Evolutionary conservation across 2,888 invertebrate species (phyloP).

Genomic region (Pyrrhosoma nymphula): DNA sequence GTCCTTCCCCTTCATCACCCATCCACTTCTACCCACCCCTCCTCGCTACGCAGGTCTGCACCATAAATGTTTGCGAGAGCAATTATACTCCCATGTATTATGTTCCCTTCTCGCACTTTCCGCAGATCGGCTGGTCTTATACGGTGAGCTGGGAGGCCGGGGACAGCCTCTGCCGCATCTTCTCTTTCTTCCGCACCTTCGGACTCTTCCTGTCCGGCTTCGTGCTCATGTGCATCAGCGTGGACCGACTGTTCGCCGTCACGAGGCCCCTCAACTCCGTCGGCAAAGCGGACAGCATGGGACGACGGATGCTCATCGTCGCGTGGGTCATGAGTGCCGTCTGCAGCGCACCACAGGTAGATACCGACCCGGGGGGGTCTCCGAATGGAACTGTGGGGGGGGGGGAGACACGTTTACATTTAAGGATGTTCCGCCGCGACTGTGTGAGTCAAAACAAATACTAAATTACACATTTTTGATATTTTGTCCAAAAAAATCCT

Average conservation of each 20-base stretch:
- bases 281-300: slow-evolving; percentile 75
- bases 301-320: slow-evolving; percentile 75
- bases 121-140: slow-evolving; percentile 74
- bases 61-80: too few species aligned
- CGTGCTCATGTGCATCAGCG: slow-evolving; percentile 75
- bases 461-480: too few species aligned
- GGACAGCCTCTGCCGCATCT: slow-evolving; percentile 74
- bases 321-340: slow-evolving; percentile 76
- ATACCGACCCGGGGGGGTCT: background rate
- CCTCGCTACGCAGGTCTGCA: too few species aligned
- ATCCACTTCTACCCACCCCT: too few species aligned
- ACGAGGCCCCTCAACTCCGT: slow-evolving; percentile 74
- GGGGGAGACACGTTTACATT: background rate
- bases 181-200: slow-evolving; percentile 75
- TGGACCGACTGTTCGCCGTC: slow-evolving; percentile 75
- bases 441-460: too few species aligned
- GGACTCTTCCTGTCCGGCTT: slow-evolving; percentile 75
- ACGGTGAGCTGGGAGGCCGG: slow-evolving; percentile 76
- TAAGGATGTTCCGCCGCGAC: too few species aligned
- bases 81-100: too few species aligned
- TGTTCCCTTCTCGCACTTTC: too few species aligned
- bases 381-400: background rate
- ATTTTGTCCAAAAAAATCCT: too few species aligned
- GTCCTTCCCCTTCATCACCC: too few species aligned
- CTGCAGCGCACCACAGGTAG: slow-evolving; percentile 77